Evolutionary conservation across 2,113 vertebrate genomes (phyloP).

Genomic region (Rattus rattus): DNA sequence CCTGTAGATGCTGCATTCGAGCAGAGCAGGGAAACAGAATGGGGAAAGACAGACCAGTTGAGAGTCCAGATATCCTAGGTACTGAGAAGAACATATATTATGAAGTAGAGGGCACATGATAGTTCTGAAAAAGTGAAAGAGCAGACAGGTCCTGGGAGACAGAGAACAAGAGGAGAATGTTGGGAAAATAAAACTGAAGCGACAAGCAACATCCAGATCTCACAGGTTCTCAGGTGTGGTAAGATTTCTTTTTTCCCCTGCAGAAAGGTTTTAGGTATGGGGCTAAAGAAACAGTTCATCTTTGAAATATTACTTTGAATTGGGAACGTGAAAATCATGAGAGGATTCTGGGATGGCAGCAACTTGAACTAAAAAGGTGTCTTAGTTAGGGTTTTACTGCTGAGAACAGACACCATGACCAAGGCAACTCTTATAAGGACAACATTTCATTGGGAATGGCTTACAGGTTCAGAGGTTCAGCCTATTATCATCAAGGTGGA

Average conservation of each 20-base stretch:
- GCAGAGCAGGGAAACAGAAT: neutral
- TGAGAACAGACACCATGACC: too few species aligned
- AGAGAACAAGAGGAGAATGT: neutral
- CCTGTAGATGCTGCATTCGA: neutral
- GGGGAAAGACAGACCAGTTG: neutral
- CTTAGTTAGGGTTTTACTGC: too few species aligned
- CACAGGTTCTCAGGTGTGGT: neutral
- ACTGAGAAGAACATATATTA: neutral
- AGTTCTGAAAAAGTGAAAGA: neutral
- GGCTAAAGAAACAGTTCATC: neutral
- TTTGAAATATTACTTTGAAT: neutral
- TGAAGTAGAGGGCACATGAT: neutral
- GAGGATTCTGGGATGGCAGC: neutral
- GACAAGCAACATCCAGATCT: neutral
- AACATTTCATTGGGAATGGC: too few species aligned
- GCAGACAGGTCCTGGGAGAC: neutral
- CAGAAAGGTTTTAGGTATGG: neutral
- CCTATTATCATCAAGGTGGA: too few species aligned
- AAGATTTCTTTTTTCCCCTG: neutral
- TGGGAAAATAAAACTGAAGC: neutral
- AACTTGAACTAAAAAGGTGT: neutral
- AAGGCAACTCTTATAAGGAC: too few species aligned
- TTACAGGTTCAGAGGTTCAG: too few species aligned
- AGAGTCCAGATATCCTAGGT: neutral
- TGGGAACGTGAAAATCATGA: neutral